A percentile compares a stretch with the other conserved stretches of the same genome.
Evolutionary conservation across 2,797 vertebrate genomes (phyloP).

Genomic region (Agapornis canus): DNA sequence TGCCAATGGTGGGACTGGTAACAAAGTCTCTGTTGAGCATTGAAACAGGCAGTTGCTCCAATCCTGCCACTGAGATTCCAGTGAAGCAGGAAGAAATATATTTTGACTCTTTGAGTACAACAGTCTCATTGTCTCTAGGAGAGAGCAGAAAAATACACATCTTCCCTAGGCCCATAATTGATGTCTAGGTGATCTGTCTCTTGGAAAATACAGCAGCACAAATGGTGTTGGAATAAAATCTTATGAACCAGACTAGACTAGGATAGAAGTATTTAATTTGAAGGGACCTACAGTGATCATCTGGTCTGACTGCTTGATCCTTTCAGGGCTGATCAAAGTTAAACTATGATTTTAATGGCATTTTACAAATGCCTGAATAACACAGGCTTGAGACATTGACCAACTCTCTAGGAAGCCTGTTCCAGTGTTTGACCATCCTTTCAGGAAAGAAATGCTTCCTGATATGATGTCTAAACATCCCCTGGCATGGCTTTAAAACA

Average conservation of each 20-base stretch:
- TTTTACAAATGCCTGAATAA: neutral
- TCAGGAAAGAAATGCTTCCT: neutral
- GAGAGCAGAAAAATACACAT: neutral
- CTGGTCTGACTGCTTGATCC: accelerated
- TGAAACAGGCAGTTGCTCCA: neutral
- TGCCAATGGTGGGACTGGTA: neutral
- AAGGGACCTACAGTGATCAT: accelerated
- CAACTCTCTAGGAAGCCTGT: neutral
- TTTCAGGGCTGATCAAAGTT: neutral
- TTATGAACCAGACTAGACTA: neutral
- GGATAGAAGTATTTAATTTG: neutral
- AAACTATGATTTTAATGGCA: neutral
- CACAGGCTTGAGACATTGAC: neutral
- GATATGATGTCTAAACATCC: neutral
- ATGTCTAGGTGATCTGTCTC: neutral
- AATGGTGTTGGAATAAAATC: neutral
- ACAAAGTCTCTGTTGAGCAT: neutral
- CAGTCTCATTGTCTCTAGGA: accelerated
- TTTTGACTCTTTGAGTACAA: neutral
- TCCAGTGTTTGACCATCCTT: neutral
- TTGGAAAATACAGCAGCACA: neutral
- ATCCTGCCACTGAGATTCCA: accelerated
- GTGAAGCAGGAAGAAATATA: neutral
- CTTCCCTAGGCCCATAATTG: too few relatives aligned
- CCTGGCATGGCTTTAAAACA: neutral